phyloP scores from a whole-genome alignment of 1,140 invertebrate species.

The Drosophila asahinai region DNA sequence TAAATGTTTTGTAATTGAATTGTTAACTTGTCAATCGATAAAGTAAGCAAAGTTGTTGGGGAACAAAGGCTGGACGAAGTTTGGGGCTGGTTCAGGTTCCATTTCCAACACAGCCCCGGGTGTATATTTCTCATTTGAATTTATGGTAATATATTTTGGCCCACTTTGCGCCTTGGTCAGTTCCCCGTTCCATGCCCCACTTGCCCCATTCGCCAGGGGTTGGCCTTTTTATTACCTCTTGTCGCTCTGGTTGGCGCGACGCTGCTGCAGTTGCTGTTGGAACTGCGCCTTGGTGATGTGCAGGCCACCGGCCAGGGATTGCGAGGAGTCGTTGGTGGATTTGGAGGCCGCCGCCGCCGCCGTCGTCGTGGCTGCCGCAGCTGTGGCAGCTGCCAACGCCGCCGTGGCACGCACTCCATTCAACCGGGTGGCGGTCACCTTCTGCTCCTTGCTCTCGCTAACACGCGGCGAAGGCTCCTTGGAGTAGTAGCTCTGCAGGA shows the following conservation, averaged over 20 bases:
- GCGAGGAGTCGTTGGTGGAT: constrained; percentile 29
- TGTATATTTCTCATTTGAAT: constrained; percentile 53
- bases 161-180: constrained; percentile 41
- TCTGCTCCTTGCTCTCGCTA: constrained; percentile 43
- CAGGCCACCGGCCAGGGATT: constrained; percentile 65
- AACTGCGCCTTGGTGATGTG: constrained; percentile 82
- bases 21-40: constrained; percentile 69
- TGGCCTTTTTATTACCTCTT: constrained; percentile 71
- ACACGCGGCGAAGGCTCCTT: constrained; percentile 26
- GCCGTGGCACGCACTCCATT: constrained; percentile 69
- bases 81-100: constrained; percentile 1
- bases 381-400: constrained; percentile 34
- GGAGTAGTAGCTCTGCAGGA: constrained; percentile 67
- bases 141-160: constrained; percentile 72
- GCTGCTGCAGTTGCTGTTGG: constrained; percentile 76
- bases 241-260: constrained; percentile 58
- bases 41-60: background rate
- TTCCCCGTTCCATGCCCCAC: background rate
- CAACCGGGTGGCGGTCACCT: constrained; percentile 54
- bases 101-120: constrained; percentile 11
- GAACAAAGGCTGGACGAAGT: background rate
- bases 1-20: constrained; percentile 56
- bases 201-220: constrained; percentile 11
- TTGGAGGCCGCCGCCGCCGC: constrained; percentile 47
- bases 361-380: constrained; percentile 5